Conservation (phyloP, 2,797 vertebrate species). For the Acipenser oxyrinchus region DNA sequence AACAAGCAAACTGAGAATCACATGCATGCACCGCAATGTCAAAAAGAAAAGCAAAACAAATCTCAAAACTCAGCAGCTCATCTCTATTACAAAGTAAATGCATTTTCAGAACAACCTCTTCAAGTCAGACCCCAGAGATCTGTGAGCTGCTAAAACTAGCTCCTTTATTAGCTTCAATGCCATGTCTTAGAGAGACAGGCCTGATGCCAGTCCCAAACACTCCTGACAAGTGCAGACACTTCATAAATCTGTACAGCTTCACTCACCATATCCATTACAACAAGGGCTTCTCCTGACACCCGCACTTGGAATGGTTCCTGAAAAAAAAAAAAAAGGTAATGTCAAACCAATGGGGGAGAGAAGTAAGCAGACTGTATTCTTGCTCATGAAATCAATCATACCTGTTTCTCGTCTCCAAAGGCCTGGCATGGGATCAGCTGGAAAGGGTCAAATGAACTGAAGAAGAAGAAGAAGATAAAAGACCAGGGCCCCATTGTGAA, state of each 20-base stretch:
- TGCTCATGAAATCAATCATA: conserved; percentile 34
- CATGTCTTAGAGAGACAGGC: too few species aligned
- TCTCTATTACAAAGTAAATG: too few species aligned
- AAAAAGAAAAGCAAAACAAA: neutral
- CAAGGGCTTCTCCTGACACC: conserved; percentile 82
- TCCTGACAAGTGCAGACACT: too few species aligned
- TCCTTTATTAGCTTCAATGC: too few species aligned
- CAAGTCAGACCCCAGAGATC: too few species aligned
- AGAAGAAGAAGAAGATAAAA: conserved; percentile 27
- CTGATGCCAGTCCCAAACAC: too few species aligned
- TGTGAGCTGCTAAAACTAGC: too few species aligned
- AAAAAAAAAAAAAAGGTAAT: conserved; percentile 20
- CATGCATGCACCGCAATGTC: neutral
- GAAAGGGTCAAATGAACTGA: conserved; percentile 90
- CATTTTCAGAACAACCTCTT: too few species aligned
- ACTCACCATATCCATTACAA: conserved; percentile 94
- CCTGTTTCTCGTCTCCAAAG: conserved; percentile 83
- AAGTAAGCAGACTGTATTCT: neutral
- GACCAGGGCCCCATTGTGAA: neutral
- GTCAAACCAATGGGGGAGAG: neutral
- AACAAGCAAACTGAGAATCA: conserved; percentile 17
- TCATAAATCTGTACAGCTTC: too few species aligned
- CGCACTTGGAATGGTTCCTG: conserved; percentile 89
- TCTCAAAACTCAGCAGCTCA: neutral
- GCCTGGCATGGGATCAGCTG: conserved; percentile 86